phyloP scores from a whole-genome alignment of 1,140 invertebrate species.

The Dreissena rostriformis region DNA sequence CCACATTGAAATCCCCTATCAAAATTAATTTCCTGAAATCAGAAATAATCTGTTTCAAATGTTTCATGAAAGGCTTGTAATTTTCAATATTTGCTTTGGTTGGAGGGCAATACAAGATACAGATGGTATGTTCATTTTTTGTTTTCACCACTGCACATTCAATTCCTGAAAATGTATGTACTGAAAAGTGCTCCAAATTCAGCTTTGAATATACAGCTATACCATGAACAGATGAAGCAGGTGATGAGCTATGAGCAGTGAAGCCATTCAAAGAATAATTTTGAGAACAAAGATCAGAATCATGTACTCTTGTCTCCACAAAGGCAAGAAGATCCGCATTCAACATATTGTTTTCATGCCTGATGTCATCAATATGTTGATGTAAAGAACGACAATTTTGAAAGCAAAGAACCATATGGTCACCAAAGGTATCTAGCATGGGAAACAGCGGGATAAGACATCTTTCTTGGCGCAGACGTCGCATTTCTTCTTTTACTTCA shows the following conservation, averaged over 20 bases:
- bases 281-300: background rate
- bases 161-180: conserved; percentile 8
- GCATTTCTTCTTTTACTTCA: conserved; percentile 44
- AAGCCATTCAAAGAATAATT: conserved; percentile 19
- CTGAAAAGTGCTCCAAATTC: background rate
- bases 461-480: conserved; percentile 19
- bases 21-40: background rate
- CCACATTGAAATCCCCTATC: conserved; percentile 44
- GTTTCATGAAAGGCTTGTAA: background rate
- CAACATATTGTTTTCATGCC: conserved; percentile 30
- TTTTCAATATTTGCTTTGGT: background rate
- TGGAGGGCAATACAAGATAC: conserved; percentile 26
- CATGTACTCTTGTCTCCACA: conserved; percentile 32
- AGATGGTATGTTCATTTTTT: background rate
- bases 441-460: background rate
- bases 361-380: conserved; percentile 38
- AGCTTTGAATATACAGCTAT: conserved; percentile 13
- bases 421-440: background rate
- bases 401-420: conserved; percentile 25
- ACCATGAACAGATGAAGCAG: conserved; percentile 10
- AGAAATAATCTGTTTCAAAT: background rate
- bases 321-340: conserved; percentile 23
- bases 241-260: background rate
- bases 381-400: conserved; percentile 36
- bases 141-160: conserved; percentile 19